Evolutionary conservation across 2,113 vertebrate species (phyloP).

Genomic region (Aspiorhynchus laticeps): DNA sequence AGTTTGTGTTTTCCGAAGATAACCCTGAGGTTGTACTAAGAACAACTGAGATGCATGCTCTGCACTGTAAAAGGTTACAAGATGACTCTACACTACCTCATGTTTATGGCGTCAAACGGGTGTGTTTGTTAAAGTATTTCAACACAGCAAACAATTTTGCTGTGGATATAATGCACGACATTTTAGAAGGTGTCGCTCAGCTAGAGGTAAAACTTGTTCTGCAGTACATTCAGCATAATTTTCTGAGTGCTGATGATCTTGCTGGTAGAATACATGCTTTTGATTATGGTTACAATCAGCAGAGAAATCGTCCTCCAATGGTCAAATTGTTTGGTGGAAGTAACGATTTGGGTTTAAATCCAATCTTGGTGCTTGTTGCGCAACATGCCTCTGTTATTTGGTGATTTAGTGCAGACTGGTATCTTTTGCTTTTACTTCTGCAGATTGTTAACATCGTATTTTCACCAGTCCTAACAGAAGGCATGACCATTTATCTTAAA

Average conservation of each 20-base stretch:
- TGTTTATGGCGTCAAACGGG: no score
- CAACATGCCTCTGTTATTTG: constrained; percentile 56
- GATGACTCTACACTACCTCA: no score
- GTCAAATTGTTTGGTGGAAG: constrained; percentile 18
- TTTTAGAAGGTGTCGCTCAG: neutral
- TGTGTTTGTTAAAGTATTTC: no score
- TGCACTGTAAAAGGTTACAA: no score
- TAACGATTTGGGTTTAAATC: constrained; percentile 53
- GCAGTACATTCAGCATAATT: constrained; percentile 21
- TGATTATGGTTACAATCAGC: constrained; percentile 32
- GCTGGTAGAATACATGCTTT: constrained; percentile 44
- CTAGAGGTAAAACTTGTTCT: constrained; percentile 10
- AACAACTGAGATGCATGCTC: no score
- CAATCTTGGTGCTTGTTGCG: constrained; percentile 53
- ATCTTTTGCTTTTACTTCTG: constrained; percentile 52
- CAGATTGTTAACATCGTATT: constrained; percentile 57
- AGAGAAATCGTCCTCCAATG: constrained; percentile 5
- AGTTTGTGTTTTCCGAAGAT: constrained; percentile 11
- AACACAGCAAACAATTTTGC: no score
- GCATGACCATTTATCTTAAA: constrained; percentile 56
- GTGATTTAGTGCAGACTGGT: constrained; percentile 53
- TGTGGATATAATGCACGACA: no score
- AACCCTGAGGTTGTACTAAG: neutral
- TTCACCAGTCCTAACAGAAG: constrained; percentile 37
- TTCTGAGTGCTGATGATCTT: constrained; percentile 27